phyloP scores from a whole-genome alignment of 2,113 vertebrate species.

The Tragelaphus imberbis region DNA sequence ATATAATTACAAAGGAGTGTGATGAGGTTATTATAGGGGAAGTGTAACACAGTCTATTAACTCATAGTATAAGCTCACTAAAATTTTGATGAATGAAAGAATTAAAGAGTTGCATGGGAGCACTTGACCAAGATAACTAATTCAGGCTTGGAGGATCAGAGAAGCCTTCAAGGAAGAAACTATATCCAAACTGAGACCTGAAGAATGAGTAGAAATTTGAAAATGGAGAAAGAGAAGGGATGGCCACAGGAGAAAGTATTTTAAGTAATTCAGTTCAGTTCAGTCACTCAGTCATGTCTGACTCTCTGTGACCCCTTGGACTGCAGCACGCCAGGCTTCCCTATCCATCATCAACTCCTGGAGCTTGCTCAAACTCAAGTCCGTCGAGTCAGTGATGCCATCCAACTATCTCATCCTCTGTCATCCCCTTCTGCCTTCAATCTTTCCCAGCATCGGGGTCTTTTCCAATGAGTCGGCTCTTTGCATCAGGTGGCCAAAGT shows the following conservation, averaged over 20 bases:
- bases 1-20: neutral
- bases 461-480: neutral
- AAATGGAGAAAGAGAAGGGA: neutral
- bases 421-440: neutral
- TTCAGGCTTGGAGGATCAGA: neutral
- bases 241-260: neutral
- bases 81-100: neutral
- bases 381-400: neutral
- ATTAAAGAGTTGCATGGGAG: neutral
- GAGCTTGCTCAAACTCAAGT: neutral
- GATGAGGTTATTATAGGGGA: neutral
- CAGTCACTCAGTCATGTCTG: neutral
- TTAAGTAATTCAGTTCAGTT: neutral
- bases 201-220: neutral
- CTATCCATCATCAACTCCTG: neutral
- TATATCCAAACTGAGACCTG: neutral
- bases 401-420: neutral
- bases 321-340: neutral
- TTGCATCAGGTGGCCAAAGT: neutral
- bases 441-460: neutral
- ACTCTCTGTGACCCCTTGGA: rapidly evolving
- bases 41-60: neutral
- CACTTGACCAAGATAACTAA: neutral
- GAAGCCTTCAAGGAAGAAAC: neutral
- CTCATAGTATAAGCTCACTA: neutral